Conservation (phyloP, 37 sponge, comb jelly and placozoan species). For the Theonella swinhoei region DNA sequence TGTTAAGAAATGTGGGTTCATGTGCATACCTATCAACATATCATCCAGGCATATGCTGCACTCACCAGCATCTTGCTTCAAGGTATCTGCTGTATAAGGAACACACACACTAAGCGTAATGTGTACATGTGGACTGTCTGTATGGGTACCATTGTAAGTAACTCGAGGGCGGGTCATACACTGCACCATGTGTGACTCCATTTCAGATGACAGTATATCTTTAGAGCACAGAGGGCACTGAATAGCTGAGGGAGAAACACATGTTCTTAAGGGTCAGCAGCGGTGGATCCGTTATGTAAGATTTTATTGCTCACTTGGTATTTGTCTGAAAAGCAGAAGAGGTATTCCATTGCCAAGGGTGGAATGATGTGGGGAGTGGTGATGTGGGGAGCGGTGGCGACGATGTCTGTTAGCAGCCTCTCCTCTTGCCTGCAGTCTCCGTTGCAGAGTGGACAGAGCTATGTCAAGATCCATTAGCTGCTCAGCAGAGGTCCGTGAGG, state of each 20-base stretch:
- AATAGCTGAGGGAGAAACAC: conserved; percentile 24
- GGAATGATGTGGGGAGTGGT: not conserved
- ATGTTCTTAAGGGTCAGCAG: no score
- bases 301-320: not conserved
- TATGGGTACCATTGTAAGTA: conserved; percentile 55
- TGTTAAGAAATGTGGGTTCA: not conserved
- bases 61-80: conserved; percentile 77
- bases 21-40: conserved; percentile 71
- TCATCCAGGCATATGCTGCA: conserved; percentile 93
- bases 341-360: not conserved
- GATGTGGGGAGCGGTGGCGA: not conserved
- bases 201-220: conserved; percentile 58
- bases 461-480: not conserved
- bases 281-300: no score
- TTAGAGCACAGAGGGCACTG: conserved; percentile 80
- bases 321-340: not conserved
- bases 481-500: not conserved
- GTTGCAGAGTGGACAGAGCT: not conserved
- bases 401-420: not conserved
- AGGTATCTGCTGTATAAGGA: conserved; percentile 58
- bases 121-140: not conserved
- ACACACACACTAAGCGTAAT: not conserved
- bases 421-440: not conserved
- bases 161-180: conserved; percentile 74
- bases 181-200: conserved; percentile 62